A percentile compares a stretch with the other conserved stretches of the same genome.
These are phyloP conservation scores for Trichonephila inaurata DNA, from an alignment of 1,140 invertebrate genomes.

Conservation along the genomic window DNA sequence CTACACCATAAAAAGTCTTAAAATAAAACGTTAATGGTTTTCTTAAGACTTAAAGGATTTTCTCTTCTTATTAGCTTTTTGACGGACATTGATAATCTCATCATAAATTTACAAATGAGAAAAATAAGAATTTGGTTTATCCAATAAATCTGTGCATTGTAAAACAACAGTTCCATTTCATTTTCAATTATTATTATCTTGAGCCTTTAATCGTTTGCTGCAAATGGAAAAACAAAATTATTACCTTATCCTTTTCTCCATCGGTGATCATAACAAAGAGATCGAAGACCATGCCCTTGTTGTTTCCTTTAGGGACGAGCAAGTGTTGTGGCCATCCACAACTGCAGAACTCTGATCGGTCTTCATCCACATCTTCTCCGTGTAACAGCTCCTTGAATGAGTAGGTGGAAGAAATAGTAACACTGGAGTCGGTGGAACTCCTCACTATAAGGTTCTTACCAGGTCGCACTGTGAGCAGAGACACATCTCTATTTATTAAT, in stretches of 20 bases:
- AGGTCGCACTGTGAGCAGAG: constrained; percentile 82
- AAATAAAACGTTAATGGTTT: too few relatives aligned
- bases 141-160: background rate
- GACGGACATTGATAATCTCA: too few relatives aligned
- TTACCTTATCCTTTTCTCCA: constrained; percentile 85
- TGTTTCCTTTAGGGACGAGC: constrained; percentile 88
- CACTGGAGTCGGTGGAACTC: constrained; percentile 85
- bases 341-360: constrained; percentile 82
- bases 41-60: too few relatives aligned
- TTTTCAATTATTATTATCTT: too few relatives aligned
- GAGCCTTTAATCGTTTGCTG: background rate
- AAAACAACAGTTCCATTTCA: background rate
- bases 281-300: constrained; percentile 86
- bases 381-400: constrained; percentile 83
- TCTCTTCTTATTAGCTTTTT: too few relatives aligned
- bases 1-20: too few relatives aligned
- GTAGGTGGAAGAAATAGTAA: constrained; percentile 87
- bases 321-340: constrained; percentile 86
- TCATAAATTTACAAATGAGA: too few relatives aligned
- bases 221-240: background rate
- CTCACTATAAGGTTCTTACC: constrained; percentile 85
- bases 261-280: constrained; percentile 92
- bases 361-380: constrained; percentile 39
- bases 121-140: background rate
- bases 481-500: too few relatives aligned